A percentile compares a stretch with the other conserved stretches of the same genome.
These are phyloP conservation scores for Limenitis arthemis DNA, from an alignment of 2,888 invertebrate species.

Conservation along the genomic window DNA sequence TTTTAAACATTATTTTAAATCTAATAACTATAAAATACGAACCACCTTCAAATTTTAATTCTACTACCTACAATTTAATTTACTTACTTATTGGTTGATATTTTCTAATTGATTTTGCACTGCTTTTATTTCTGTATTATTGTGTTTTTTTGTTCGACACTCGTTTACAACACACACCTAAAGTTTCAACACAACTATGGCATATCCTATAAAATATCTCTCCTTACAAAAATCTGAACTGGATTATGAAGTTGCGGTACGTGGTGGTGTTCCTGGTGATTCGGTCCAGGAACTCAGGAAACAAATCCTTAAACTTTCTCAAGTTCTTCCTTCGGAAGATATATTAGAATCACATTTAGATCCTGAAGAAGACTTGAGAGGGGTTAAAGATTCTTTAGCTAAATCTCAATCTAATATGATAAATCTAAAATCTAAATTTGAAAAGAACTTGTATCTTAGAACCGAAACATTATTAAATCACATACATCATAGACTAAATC, in stretches of 20 bases:
- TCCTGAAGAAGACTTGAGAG: conserved; percentile 16
- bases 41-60: too few relatives aligned
- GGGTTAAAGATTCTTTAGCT: conserved; percentile 13
- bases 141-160: too few relatives aligned
- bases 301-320: conserved; percentile 17
- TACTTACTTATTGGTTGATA: too few relatives aligned
- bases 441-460: neutral
- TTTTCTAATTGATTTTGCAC: too few relatives aligned
- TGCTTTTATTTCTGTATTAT: too few relatives aligned
- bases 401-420: conserved; percentile 12
- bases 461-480: neutral
- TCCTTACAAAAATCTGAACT: conserved; percentile 19
- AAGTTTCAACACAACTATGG: too few relatives aligned
- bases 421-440: neutral
- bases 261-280: conserved; percentile 9
- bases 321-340: conserved; percentile 13
- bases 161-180: too few relatives aligned
- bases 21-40: too few relatives aligned
- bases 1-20: too few relatives aligned
- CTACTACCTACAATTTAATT: too few relatives aligned
- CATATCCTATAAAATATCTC: conserved; percentile 8
- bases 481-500: neutral
- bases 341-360: conserved; percentile 19
- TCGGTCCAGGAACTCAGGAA: conserved; percentile 19
- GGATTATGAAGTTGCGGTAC: conserved; percentile 20